Evolutionary conservation across 2,888 invertebrate species (phyloP).

Genomic region (Anodontia alba): DNA sequence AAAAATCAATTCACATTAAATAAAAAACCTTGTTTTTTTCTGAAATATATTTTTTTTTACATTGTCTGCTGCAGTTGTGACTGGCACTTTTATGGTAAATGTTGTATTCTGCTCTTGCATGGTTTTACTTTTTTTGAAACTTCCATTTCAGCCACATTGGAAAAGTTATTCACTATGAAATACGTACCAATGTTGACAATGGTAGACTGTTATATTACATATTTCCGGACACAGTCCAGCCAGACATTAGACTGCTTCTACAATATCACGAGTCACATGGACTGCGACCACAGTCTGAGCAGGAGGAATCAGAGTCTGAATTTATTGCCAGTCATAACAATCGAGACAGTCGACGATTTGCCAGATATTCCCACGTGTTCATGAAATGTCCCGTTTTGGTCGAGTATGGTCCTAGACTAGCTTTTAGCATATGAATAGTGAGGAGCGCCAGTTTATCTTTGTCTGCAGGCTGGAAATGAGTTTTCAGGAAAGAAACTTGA

Average conservation of each 20-base stretch:
- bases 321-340: neutral
- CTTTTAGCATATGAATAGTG: conserved; percentile 25
- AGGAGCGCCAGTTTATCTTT: too few species aligned
- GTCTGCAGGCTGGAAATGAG: too few species aligned
- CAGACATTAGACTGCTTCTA: conserved; percentile 36
- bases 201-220: conserved; percentile 32
- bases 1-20: too few species aligned
- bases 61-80: too few species aligned
- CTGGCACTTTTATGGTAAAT: too few species aligned
- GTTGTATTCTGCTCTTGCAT: too few species aligned
- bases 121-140: too few species aligned
- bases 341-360: neutral
- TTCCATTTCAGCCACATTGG: conserved; percentile 32
- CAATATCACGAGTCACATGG: conserved; percentile 27
- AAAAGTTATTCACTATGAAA: conserved; percentile 31
- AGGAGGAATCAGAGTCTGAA: neutral
- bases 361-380: conserved; percentile 1
- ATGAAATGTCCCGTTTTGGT: conserved; percentile 30
- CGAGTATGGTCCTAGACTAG: conserved; percentile 22
- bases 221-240: conserved; percentile 23
- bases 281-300: conserved; percentile 20
- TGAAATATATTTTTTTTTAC: too few species aligned
- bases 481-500: too few species aligned
- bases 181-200: conserved; percentile 36
- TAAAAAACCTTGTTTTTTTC: too few species aligned